These are phyloP conservation scores for Julus scandinavius DNA, from an alignment of 2,888 invertebrate species.

Conservation along the genomic window DNA sequence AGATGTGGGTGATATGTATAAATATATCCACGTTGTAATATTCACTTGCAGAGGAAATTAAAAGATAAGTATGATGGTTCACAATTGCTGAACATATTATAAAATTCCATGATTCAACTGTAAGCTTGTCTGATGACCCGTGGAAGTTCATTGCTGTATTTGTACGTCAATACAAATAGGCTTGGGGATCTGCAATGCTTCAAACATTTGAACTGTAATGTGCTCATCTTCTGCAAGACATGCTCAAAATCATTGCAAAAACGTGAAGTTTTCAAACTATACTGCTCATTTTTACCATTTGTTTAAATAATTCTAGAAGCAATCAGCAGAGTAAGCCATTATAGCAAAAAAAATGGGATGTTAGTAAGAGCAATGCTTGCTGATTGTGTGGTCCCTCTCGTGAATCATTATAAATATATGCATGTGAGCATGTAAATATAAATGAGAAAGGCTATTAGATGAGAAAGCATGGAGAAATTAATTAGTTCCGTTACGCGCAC, in stretches of 20 bases:
- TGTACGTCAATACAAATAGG: too few relatives aligned
- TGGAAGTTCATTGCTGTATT: too few relatives aligned
- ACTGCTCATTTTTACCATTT: not conserved
- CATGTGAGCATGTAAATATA: constrained; percentile 28
- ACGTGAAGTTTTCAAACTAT: not conserved
- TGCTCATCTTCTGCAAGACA: not conserved
- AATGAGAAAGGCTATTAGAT: not conserved
- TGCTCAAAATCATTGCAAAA: not conserved
- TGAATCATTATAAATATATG: constrained; percentile 4
- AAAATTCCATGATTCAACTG: too few relatives aligned
- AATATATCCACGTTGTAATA: too few relatives aligned
- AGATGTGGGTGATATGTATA: too few relatives aligned
- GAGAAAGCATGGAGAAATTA: constrained; percentile 9
- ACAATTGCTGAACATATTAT: too few relatives aligned
- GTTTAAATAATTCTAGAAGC: not conserved
- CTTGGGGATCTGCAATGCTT: too few relatives aligned
- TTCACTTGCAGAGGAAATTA: too few relatives aligned
- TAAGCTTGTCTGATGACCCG: too few relatives aligned
- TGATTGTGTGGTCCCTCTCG: not conserved
- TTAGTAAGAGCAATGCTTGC: not conserved
- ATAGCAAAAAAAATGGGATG: not conserved
- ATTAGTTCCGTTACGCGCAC: constrained; percentile 8
- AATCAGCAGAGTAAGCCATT: not conserved
- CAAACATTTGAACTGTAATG: too few relatives aligned
- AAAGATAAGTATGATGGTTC: too few relatives aligned